phyloP scores from a whole-genome alignment of 2,113 vertebrate species.

The Nothocercus julius region DNA sequence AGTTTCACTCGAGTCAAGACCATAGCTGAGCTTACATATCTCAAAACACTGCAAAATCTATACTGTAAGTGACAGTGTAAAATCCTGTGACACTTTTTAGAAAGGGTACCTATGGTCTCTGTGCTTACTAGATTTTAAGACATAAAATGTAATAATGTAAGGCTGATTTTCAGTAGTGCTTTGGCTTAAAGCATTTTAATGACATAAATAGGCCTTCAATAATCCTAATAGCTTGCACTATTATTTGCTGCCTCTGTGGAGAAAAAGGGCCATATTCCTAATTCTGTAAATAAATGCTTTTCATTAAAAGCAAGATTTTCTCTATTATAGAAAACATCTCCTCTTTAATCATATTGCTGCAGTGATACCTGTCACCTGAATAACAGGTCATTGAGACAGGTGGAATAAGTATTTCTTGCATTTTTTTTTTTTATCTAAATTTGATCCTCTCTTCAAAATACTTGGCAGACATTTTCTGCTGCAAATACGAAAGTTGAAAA shows the following conservation, averaged over 20 bases:
- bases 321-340: neutral
- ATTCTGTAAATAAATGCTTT: neutral
- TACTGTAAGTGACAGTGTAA: neutral
- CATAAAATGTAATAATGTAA: neutral
- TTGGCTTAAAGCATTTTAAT: neutral
- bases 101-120: neutral
- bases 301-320: neutral
- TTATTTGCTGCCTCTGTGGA: neutral
- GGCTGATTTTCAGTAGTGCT: neutral
- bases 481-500: neutral
- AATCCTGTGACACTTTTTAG: neutral
- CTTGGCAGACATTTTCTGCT: neutral
- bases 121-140: neutral
- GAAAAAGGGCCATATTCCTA: neutral
- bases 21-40: neutral
- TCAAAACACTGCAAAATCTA: neutral
- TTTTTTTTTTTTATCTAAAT: accelerated
- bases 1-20: neutral
- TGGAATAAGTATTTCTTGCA: neutral
- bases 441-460: neutral
- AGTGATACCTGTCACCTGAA: neutral
- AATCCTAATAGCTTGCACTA: neutral
- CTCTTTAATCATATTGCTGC: neutral
- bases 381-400: neutral
- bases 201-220: neutral